Evolutionary conservation across 2,888 invertebrate genomes (phyloP).

Genomic region (Serripes groenlandicus): DNA sequence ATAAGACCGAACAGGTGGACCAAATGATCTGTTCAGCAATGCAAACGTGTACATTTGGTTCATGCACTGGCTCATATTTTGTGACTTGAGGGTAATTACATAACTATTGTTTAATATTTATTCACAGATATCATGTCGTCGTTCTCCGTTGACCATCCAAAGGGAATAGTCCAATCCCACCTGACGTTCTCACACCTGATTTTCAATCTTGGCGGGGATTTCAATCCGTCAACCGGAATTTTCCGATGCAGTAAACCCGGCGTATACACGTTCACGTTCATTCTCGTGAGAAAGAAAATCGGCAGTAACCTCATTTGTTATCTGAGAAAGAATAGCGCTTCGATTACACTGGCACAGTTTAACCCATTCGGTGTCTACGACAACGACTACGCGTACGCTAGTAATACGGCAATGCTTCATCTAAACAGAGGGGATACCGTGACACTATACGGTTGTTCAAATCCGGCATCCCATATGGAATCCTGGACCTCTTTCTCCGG

Average conservation of each 20-base stretch:
- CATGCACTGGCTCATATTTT: no score
- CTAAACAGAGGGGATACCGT: neutral
- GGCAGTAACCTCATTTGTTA: neutral
- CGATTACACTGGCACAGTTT: neutral
- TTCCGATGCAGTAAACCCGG: constrained; percentile 25
- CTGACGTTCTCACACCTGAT: neutral
- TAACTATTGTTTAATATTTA: no score
- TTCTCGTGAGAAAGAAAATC: constrained; percentile 9
- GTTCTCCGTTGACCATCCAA: neutral
- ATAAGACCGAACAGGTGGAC: no score
- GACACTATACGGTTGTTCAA: neutral
- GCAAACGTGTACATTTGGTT: no score
- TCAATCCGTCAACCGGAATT: neutral
- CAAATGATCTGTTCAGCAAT: no score
- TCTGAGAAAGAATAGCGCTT: neutral
- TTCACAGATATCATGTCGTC: constrained; percentile 1
- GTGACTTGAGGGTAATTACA: no score
- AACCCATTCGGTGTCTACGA: neutral
- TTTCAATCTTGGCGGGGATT: constrained; percentile 15
- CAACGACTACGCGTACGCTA: neutral
- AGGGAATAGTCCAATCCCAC: neutral
- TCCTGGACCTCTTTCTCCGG: constrained; percentile 11
- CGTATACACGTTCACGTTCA: constrained; percentile 14
- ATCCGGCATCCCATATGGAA: constrained; percentile 2
- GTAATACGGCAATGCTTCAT: neutral